Percentiles rank a stretch among this genome's conserved stretches.
Conservation (phyloP, 2,888 invertebrate species). For the Podabrus alpinus region DNA sequence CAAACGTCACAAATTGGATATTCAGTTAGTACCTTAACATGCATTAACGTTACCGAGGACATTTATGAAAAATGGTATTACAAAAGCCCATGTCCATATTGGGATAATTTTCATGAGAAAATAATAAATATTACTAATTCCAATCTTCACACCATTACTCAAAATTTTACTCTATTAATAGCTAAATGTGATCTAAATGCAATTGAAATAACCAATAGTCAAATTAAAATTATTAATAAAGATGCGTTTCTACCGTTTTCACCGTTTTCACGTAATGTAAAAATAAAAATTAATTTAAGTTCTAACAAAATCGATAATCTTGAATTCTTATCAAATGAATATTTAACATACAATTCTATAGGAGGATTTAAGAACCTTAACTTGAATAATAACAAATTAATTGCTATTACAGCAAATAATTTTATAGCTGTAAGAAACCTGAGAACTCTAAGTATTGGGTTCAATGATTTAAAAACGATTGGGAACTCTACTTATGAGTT, state of each 20-base stretch:
- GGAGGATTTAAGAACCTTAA: neutral
- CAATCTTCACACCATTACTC: neutral
- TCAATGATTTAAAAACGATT: neutral
- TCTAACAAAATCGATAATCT: neutral
- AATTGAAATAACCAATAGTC: neutral
- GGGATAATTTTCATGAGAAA: too few relatives aligned
- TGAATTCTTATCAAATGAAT: neutral
- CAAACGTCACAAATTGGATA: too few relatives aligned
- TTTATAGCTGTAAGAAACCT: neutral
- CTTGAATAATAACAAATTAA: neutral
- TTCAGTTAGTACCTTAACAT: neutral
- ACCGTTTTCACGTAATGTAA: too few relatives aligned
- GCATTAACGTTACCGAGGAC: neutral
- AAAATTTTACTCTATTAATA: neutral
- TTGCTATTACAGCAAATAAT: neutral
- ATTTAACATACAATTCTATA: neutral
- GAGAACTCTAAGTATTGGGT: neutral
- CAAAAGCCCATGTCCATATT: too few relatives aligned
- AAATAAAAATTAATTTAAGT: neutral
- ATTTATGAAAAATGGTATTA: neutral
- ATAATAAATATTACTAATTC: neutral
- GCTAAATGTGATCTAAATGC: neutral
- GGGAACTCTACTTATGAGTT: constrained; percentile 26
- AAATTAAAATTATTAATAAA: neutral
- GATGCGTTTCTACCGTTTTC: neutral